Base-by-base conservation (phyloP, 2,113 vertebrate genomes). In the Tenebrosternarchus preto region DNA sequence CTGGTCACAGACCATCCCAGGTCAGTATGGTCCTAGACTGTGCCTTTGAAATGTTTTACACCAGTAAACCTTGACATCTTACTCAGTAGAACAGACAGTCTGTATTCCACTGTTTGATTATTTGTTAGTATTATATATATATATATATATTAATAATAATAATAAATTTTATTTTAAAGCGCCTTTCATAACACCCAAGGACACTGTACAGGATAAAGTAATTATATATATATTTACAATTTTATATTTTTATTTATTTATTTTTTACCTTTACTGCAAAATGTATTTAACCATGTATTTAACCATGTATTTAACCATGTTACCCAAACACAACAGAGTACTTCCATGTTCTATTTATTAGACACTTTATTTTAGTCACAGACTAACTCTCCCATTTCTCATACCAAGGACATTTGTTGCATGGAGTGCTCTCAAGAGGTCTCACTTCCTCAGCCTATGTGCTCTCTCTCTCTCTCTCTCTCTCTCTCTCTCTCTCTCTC, bases 401-500 rank as follows among this genome's bases (percentile, higher is more conserved):
- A n/a, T 72, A 25, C 12, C 25, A 36, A 17, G n/a, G 46, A 39
- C 57, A 36, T 15, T 56, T 31, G 19, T 27, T 5, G 1, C 50
- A 56, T 56, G 27, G 43, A 9, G 50, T 24, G 39, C 15, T 11
- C 12, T 24, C 15, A 25, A 39, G 57, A 39, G 17, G 19, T 24
- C 55, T 60, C n/a, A 74, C 56, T 60, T 60, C 33, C 39, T 46
- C 5, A 3, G 43, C 43, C 72, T 8, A 17, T 11, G 25, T 56
- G 31, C 19, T 56, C 27, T 4, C 8, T 73, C 2, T 11, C 12
- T 8, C 9, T 8, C 1, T 11, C 29, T 11, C 61, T 27, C 24
- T 64, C 61, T 64, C 60, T 12, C 11, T 24, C 66, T n/a, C 36
- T 17, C 24, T 71, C 24, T 74, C 61, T 43, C 57, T 72, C 59